Evolutionary conservation across 2,113 vertebrate species (phyloP).

Genomic region (Vombatus ursinus): DNA sequence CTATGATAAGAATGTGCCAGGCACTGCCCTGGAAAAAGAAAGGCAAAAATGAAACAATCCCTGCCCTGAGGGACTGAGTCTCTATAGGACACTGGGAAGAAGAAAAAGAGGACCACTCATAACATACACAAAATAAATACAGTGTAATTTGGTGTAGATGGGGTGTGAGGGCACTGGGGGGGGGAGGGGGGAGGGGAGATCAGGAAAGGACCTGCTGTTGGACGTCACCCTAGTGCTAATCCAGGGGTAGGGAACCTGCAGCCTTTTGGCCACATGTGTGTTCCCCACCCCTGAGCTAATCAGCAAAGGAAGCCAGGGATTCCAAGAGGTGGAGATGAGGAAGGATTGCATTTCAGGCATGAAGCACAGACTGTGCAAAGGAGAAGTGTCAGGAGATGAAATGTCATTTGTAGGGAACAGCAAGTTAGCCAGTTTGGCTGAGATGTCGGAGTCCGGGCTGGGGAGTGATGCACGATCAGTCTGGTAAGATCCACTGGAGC

Average conservation of each 20-base stretch:
- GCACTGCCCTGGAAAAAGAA: neutral
- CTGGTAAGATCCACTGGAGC: neutral
- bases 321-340: neutral
- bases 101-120: neutral
- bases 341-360: neutral
- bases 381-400: neutral
- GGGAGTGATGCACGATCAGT: neutral
- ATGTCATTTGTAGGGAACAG: neutral
- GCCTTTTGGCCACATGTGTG: too few relatives aligned
- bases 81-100: neutral
- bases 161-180: neutral
- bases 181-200: rapidly evolving
- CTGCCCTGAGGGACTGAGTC: neutral
- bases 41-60: neutral
- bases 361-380: neutral
- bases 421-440: neutral
- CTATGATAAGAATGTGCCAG: neutral
- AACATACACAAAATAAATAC: neutral
- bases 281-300: neutral
- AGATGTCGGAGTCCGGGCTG: neutral
- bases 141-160: neutral
- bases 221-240: neutral
- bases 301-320: neutral
- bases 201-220: neutral
- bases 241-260: too few relatives aligned